Evolutionary conservation across 2,888 invertebrate genomes (phyloP).

Genomic region (Pollenia amentaria): DNA sequence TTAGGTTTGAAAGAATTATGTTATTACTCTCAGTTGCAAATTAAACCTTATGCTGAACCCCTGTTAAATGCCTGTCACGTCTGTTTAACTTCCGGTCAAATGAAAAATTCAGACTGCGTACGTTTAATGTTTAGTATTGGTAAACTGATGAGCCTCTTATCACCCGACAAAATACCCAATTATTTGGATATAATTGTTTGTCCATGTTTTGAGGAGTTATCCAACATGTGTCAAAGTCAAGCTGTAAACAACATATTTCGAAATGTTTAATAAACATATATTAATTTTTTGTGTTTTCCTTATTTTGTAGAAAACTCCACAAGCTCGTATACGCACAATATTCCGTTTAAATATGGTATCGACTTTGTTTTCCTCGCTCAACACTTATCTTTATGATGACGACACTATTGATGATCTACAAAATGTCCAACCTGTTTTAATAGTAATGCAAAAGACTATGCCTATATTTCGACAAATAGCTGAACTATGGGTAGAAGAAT

Average conservation of each 20-base stretch:
- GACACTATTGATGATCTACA: constrained; percentile 81
- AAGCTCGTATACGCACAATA: constrained; percentile 86
- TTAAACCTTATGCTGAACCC: constrained; percentile 91
- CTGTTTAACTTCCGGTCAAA: constrained; percentile 86
- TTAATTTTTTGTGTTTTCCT: constrained; percentile 2
- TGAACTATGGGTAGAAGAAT: constrained; percentile 87
- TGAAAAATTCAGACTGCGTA: constrained; percentile 89
- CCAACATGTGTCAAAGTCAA: constrained; percentile 85
- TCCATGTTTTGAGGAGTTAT: constrained; percentile 88
- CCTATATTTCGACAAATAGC: constrained; percentile 87
- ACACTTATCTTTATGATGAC: constrained; percentile 85
- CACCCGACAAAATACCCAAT: constrained; percentile 87
- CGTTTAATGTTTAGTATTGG: constrained; percentile 92
- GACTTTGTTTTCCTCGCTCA: constrained; percentile 87
- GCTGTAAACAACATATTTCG: constrained; percentile 81
- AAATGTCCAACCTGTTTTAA: constrained; percentile 86
- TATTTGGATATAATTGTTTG: constrained; percentile 90
- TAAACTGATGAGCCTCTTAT: constrained; percentile 89
- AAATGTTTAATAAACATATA: background rate
- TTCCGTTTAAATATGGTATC: constrained; percentile 89
- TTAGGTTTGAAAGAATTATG: constrained; percentile 95
- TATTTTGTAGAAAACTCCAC: constrained; percentile 84
- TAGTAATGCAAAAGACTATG: constrained; percentile 87
- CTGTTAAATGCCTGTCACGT: constrained; percentile 90
- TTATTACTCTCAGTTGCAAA: constrained; percentile 90